Evolutionary conservation across 2,888 invertebrate genomes (phyloP), one percentile per base, ranked within the genome.

Genomic region (Altica lythri): DNA sequence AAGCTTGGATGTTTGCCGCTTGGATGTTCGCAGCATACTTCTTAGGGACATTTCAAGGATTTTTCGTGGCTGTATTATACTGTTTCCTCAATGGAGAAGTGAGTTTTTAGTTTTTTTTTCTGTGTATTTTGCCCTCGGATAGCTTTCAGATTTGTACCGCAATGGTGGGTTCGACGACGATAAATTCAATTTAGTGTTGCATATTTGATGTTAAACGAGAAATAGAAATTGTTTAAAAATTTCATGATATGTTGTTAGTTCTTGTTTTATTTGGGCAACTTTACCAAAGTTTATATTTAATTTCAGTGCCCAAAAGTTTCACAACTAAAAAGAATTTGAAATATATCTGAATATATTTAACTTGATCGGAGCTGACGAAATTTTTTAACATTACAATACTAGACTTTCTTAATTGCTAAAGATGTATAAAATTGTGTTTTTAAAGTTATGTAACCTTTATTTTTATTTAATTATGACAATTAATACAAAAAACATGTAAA

Each of bases 71-170:
- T 0, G 80, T 86, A 6, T 80, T 92, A 38, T 92, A 92, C 73
- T 93, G 92, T 70, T 91, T 92, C 72, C 75, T 86, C 44, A 92
- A 92, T 67, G 87, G 86, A 59, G 92, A 93, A 85, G 92, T 92
- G 74, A 75, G 63, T 47, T 6, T 38, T 8, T 17, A 8, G 5
- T 34, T 44, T 45, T 22, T 32, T 40, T 47, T 8, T 34, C 14
- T 9, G 8, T 19, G 29, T 14, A 2, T 25, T 18, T 10, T 2
- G 17, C 5, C 18, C 6, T 9, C 18, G 9, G 4, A 10, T 2
- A 13, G 1, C n/a, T n/a, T n/a, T n/a, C n/a, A n/a, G n/a, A n/a
- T n/a, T n/a, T n/a, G n/a, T n/a, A n/a, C n/a, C n/a, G 25, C 25
- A 9, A 5, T 25, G 25, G 25, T 6, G 5, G 25, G 5, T 5